phyloP scores from a whole-genome alignment of 2,888 invertebrate species.

The Pilophorus perplexus region DNA sequence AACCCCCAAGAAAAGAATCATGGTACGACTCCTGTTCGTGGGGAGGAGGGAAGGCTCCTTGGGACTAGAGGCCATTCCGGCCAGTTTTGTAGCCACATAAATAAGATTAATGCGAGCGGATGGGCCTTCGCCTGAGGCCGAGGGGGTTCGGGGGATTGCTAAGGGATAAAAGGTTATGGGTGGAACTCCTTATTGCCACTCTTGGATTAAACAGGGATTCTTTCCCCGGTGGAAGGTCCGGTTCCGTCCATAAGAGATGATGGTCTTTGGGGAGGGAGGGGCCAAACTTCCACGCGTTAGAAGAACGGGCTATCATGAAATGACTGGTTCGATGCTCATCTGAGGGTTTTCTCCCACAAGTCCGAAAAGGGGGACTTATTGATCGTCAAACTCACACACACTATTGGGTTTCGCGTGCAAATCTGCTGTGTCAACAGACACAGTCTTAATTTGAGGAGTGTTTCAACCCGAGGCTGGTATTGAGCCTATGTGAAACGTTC shows the following conservation, averaged over 20 bases:
- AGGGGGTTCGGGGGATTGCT: slow-evolving; percentile 24
- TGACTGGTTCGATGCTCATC: background rate
- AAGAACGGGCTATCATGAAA: slow-evolving; percentile 5
- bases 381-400: too few relatives aligned
- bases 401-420: too few relatives aligned
- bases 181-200: slow-evolving; percentile 43
- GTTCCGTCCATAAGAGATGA: slow-evolving; percentile 5
- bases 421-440: too few relatives aligned
- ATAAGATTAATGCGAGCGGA: slow-evolving; percentile 40
- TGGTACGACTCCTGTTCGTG: slow-evolving; percentile 25
- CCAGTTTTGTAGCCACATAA: slow-evolving; percentile 43
- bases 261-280: slow-evolving; percentile 6
- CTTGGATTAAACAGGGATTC: slow-evolving; percentile 43
- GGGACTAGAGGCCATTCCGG: slow-evolving; percentile 32
- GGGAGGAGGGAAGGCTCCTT: slow-evolving; percentile 9
- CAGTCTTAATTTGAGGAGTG: too few relatives aligned
- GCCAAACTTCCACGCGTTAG: background rate
- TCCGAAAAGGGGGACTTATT: too few relatives aligned
- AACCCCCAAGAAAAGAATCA: slow-evolving; percentile 26
- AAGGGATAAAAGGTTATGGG: slow-evolving; percentile 41
- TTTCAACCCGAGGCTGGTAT: too few relatives aligned
- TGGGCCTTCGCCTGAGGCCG: slow-evolving; percentile 9
- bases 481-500: too few relatives aligned
- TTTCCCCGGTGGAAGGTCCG: slow-evolving; percentile 2
- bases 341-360: too few relatives aligned